Conservation (phyloP, 2,888 invertebrate species). For the Epinotia nisella region DNA sequence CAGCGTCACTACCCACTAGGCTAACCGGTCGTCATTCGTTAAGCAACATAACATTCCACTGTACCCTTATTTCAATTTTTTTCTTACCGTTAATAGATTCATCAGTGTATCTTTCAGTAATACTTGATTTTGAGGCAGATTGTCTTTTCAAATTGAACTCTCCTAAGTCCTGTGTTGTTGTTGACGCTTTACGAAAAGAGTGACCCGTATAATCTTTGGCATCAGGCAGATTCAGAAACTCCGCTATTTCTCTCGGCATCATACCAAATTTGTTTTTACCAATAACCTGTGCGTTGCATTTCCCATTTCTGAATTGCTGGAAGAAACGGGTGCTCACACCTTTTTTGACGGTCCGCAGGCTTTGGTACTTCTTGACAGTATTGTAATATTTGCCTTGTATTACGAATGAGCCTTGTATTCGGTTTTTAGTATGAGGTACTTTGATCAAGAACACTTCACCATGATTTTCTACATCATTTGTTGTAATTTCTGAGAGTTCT, state of each 20-base stretch:
- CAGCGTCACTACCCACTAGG: too few relatives aligned
- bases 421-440: background rate
- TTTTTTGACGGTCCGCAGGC: background rate
- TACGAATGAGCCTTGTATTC: background rate
- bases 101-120: background rate
- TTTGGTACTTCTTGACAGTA: slow-evolving; percentile 12
- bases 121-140: background rate
- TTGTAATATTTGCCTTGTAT: slow-evolving; percentile 24
- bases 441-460: slow-evolving; percentile 19
- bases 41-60: too few relatives aligned
- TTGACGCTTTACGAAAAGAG: background rate
- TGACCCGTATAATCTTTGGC: slow-evolving; percentile 9
- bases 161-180: background rate
- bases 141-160: background rate
- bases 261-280: slow-evolving; percentile 21
- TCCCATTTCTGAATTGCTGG: slow-evolving; percentile 24
- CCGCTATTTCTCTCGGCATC: slow-evolving; percentile 23
- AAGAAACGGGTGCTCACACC: slow-evolving; percentile 10
- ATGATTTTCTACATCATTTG: slow-evolving; percentile 18
- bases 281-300: slow-evolving; percentile 2
- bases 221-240: slow-evolving; percentile 24
- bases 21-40: too few relatives aligned
- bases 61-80: background rate
- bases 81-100: background rate
- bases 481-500: slow-evolving; percentile 14